Percentiles rank a stretch among this genome's conserved stretches.
Conservation (phyloP, 2,113 vertebrate genomes). For the Proteles cristata region DNA sequence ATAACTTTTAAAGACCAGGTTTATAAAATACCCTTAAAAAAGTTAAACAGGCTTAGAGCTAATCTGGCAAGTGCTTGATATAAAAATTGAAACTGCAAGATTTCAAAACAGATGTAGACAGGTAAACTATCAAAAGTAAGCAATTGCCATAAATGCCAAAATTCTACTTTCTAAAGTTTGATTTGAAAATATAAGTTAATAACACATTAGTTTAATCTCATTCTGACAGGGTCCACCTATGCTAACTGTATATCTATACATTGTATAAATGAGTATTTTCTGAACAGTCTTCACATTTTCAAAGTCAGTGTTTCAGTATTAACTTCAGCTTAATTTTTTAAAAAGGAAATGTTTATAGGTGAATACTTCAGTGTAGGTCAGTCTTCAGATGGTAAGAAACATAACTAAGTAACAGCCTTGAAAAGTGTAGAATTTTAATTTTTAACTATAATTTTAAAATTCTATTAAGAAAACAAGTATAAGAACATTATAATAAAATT, state of each 20-base stretch:
- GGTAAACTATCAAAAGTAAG: neutral
- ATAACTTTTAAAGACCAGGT: constrained; percentile 33
- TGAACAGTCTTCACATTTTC: constrained; percentile 9
- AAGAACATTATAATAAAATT: neutral
- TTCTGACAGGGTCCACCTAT: neutral
- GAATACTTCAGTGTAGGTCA: neutral
- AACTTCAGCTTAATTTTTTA: neutral
- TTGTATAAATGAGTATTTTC: neutral
- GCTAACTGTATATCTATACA: neutral
- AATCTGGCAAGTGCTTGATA: neutral
- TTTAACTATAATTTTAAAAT: neutral
- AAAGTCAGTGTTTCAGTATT: neutral
- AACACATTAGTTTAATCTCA: neutral
- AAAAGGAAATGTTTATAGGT: neutral
- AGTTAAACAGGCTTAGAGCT: neutral
- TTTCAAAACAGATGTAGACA: neutral
- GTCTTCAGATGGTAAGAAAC: neutral
- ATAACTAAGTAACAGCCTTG: neutral
- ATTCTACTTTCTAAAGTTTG: neutral
- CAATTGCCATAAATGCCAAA: constrained; percentile 14
- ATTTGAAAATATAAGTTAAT: constrained; percentile 3
- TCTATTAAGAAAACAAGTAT: neutral
- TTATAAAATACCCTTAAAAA: constrained; percentile 36
- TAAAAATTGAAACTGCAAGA: constrained; percentile 1
- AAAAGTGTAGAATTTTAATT: neutral